Evolutionary conservation across 2,797 vertebrate species (phyloP), one percentile per base, ranked within the genome.

Genomic region (Lates japonicus): DNA sequence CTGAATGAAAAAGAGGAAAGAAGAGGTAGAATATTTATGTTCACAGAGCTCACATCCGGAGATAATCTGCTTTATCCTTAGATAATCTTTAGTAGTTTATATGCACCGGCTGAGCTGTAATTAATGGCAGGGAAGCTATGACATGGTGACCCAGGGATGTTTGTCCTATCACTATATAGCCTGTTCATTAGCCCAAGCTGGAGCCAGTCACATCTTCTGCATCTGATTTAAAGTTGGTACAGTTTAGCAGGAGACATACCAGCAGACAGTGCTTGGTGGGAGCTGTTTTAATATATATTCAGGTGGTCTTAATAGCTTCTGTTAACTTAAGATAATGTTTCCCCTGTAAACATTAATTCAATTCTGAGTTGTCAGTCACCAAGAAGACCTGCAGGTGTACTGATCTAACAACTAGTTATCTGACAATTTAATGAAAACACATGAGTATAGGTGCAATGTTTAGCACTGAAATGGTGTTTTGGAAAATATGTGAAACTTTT

Each of bases 1-100:
- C 76, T 59, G 70, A 81, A 74, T 68, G 59, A 88, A 90, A 76
- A 86, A 46, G 37, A 81, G 74, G 73, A 68, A 75, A 85, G 83
- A 89, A 88, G 80, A 93, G 71, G 78, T 86, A 80, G 85, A 84
- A 90, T 91, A 91, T 94, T 92, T 94, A 92, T 79, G 87, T 90
- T 90, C 89, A 78, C 83, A 93, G 90, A 89, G 80, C 80, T 86
- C 62, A 84, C 89, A 93, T 95, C 93, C 86, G 81, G 91, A 92
- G 90, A 93, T 94, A 93, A 95, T 94, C 93, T 92, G 76, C 78
- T 88, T 87, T 91, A 92, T 94, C 89, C 84, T 89, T 70, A 92
- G 90, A 91, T 89, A 88, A 92, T 93, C 88, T 93, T 91, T 90
- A 86, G 87, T 86, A 84, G 83, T 59, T 93, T 92, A 91, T 82